These are phyloP conservation scores for Eueremaeus valkanovi DNA, from an alignment of 2,888 invertebrate genomes.

Conservation along the genomic window DNA sequence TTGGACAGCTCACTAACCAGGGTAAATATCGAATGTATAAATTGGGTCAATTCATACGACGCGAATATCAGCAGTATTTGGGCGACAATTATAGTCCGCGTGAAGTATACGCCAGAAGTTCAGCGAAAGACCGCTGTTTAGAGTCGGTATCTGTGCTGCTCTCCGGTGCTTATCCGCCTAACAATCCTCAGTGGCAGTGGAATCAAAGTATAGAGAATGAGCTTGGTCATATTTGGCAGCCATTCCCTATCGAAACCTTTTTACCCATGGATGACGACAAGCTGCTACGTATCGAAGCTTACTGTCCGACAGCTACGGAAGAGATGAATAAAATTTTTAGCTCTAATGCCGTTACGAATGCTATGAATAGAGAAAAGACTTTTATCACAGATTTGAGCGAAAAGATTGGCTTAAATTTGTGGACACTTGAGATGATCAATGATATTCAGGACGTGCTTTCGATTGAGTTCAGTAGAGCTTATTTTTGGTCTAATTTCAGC, in stretches of 20 bases:
- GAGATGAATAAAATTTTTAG: background rate
- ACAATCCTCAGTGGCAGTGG: background rate
- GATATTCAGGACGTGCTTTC: conserved; percentile 19
- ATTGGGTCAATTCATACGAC: conserved; percentile 38
- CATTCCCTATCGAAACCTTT: conserved; percentile 19
- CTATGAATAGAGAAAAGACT: background rate
- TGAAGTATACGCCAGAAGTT: conserved; percentile 36
- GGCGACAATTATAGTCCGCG: conserved; percentile 26
- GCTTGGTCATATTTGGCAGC: conserved; percentile 35
- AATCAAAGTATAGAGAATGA: background rate
- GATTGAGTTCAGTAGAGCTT: conserved; percentile 9
- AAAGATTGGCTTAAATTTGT: background rate
- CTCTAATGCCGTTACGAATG: background rate
- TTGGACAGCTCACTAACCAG: conserved; percentile 11
- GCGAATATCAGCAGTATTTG: conserved; percentile 29
- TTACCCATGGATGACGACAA: conserved; percentile 38
- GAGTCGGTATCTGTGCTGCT: conserved; percentile 29
- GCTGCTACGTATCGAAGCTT: conserved; percentile 12
- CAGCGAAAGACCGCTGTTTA: conserved; percentile 35
- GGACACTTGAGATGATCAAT: background rate
- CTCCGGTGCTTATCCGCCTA: conserved; percentile 37
- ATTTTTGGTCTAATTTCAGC: conserved; percentile 15
- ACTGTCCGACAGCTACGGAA: conserved; percentile 29
- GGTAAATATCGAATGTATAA: conserved; percentile 37
- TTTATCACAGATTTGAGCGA: background rate